Evolutionary conservation across 2,888 invertebrate species (phyloP).

Genomic region (Drepanosiphum platanoidis): DNA sequence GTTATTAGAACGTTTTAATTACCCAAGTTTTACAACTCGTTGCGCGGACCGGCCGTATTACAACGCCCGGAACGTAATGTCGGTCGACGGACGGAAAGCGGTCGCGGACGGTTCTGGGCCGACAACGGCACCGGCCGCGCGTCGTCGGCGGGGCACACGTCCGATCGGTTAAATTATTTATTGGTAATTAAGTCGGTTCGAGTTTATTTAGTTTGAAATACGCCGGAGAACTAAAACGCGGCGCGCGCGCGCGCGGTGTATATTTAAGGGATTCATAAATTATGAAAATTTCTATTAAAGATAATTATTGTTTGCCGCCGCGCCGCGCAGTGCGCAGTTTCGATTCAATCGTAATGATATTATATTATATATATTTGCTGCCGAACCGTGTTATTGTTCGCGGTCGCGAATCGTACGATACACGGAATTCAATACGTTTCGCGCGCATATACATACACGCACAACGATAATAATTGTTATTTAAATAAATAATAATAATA

Average conservation of each 20-base stretch:
- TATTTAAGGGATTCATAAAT: neutral
- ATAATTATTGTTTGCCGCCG: too few relatives aligned
- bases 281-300: neutral
- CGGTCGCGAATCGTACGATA: neutral
- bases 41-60: neutral
- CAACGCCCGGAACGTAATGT: neutral
- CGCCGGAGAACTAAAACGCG: neutral
- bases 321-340: neutral
- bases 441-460: neutral
- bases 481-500: neutral
- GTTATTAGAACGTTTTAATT: neutral
- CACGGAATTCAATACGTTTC: too few relatives aligned
- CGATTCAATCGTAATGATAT: neutral
- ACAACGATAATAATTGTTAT: neutral
- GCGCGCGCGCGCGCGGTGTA: neutral
- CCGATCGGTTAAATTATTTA: neutral
- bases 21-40: neutral
- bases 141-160: too few relatives aligned
- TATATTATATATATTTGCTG: too few relatives aligned
- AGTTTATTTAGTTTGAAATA: neutral
- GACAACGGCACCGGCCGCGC: too few relatives aligned
- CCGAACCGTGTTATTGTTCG: neutral
- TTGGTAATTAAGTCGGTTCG: neutral
- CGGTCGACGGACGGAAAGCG: neutral
- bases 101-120: neutral